Evolutionary conservation across 1,140 invertebrate genomes (phyloP), one percentile per base, ranked within the genome.

Genomic region (Phortica variegata): DNA sequence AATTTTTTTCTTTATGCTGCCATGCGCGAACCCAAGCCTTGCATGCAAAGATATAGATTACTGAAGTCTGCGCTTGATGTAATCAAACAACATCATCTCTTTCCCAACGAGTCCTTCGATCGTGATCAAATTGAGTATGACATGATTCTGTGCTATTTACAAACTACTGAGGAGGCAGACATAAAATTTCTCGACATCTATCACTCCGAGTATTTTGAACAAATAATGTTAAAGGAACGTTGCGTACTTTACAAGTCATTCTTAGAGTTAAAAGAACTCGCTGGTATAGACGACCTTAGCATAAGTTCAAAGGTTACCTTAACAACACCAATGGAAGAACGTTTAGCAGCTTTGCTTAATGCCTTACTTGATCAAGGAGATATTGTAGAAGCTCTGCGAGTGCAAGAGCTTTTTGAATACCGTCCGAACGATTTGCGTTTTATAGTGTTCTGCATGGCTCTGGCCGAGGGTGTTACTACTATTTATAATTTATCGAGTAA

Each of bases 351-450:
- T n/a, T 47, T 73, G 15, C 48, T 79, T 4, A 58, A 69, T 42
- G 56, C 53, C 6, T 56, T 79, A 3, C 53, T 79, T 17, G 75
- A 79, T 37, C 40, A 56, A 21, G 73, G 72, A 3, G 75, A 78
- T 40, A 72, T 79, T 47, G 66, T 74, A 15, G 70, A 78, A 47
- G 79, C 78, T 2, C 51, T 81, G 29, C 75, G 77, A 21, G 40
- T 81, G 21, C 75, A 79, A 43, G 77, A 72, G 40, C 73, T 81
- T 19, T 82, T 81, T 42, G 61, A 71, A 19, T 73, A 73, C 43
- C 68, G 70, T 3, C 72, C 72, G 13, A 56, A 66, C 12, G 77
- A 81, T 49, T 54, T 81, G 41, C 68, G 77, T 12, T 78, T 80
- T 42, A 60, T 82, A 33, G 77, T 79, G 13, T 73, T 79, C 19